phyloP scores from a whole-genome alignment of 2,797 vertebrate species.

The Pristis pectinata region DNA sequence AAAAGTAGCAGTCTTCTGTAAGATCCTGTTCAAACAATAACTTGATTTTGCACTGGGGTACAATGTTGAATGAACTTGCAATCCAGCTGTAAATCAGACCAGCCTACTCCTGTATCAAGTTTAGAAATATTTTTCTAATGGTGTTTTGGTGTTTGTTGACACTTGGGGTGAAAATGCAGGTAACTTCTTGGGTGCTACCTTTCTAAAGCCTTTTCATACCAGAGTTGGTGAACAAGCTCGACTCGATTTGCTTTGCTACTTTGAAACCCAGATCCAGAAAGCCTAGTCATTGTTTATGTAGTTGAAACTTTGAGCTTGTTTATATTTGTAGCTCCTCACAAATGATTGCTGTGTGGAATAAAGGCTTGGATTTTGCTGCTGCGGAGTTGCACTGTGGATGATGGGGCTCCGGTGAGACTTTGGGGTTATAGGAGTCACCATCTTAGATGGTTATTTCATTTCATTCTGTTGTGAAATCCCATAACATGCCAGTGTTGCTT shows the following conservation, averaged over 20 bases:
- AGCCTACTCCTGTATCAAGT: not conserved
- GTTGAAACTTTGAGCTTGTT: not conserved
- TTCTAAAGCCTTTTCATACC: not conserved
- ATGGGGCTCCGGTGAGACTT: too few species aligned
- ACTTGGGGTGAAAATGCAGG: too few species aligned
- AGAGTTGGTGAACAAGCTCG: not conserved
- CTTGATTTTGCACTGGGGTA: constrained; percentile 37
- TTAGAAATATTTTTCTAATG: not conserved
- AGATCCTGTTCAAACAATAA: too few species aligned
- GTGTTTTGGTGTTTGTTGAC: too few species aligned
- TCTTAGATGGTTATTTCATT: too few species aligned
- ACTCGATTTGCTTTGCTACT: not conserved
- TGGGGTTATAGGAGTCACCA: too few species aligned
- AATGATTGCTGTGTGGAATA: not conserved
- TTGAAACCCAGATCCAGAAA: not conserved
- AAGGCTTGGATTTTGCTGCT: not conserved
- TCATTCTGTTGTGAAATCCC: not conserved
- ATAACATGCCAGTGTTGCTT: not conserved
- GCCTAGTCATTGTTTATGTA: not conserved
- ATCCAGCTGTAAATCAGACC: not conserved
- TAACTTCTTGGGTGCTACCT: too few species aligned
- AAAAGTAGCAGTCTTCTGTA: too few species aligned
- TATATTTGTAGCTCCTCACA: not conserved
- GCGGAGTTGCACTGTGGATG: too few species aligned
- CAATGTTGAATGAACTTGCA: not conserved